phyloP scores from a whole-genome alignment of 2,113 vertebrate genomes.

The Bufo bufo region DNA sequence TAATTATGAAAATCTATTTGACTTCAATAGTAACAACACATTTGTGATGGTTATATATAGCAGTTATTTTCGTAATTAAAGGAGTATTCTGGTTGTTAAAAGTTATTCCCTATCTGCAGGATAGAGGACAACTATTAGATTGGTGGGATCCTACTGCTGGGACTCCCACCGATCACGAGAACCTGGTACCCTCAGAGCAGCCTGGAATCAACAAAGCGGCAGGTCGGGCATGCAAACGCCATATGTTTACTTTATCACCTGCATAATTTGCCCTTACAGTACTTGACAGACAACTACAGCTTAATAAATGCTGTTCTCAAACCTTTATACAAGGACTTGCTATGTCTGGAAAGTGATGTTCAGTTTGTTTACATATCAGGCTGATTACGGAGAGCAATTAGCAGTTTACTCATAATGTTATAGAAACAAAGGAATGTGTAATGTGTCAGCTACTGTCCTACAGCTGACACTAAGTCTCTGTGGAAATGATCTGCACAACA shows the following conservation, averaged over 20 bases:
- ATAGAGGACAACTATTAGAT: too few relatives aligned
- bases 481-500: constrained; percentile 62
- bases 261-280: constrained; percentile 60
- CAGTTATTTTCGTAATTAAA: too few relatives aligned
- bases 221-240: background rate
- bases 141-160: too few relatives aligned
- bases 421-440: constrained; percentile 75
- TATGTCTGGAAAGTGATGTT: constrained; percentile 69
- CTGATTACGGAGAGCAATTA: constrained; percentile 74
- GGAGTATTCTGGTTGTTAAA: too few relatives aligned
- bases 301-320: constrained; percentile 77
- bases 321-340: constrained; percentile 55
- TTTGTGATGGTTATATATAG: too few relatives aligned
- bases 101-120: too few relatives aligned
- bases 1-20: too few relatives aligned
- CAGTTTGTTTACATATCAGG: constrained; percentile 74
- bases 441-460: constrained; percentile 75
- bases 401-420: constrained; percentile 79
- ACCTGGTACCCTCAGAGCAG: too few relatives aligned
- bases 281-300: constrained; percentile 76
- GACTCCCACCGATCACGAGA: too few relatives aligned
- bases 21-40: too few relatives aligned
- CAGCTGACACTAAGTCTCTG: constrained; percentile 76
- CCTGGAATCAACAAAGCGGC: too few relatives aligned
- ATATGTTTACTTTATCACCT: background rate